Evolutionary conservation across 2,797 vertebrate species (phyloP).

Genomic region (Simalia tracyae): DNA sequence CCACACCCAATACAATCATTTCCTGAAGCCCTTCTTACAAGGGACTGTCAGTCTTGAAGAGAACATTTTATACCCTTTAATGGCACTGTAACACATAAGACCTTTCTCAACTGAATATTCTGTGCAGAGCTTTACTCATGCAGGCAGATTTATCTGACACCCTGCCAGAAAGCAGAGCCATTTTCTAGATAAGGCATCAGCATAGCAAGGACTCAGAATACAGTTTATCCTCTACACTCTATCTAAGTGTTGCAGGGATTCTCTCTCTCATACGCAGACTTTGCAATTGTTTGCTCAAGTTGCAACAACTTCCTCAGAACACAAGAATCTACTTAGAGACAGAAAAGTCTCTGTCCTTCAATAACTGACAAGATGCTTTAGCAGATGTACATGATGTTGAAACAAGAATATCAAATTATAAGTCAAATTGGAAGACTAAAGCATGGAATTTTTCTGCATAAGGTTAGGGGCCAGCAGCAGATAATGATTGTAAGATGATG

Average conservation of each 20-base stretch:
- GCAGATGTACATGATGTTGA: not conserved
- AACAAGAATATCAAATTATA: slow-evolving; percentile 54
- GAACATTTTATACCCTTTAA: slow-evolving; percentile 61
- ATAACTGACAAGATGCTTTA: slow-evolving; percentile 30
- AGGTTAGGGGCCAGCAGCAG: slow-evolving; percentile 62
- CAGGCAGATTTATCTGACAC: slow-evolving; percentile 26
- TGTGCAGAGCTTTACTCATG: slow-evolving; percentile 2
- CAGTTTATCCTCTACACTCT: not conserved
- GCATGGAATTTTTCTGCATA: slow-evolving; percentile 47
- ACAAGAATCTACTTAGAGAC: not conserved
- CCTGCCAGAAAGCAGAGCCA: slow-evolving; percentile 24
- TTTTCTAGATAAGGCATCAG: slow-evolving; percentile 22
- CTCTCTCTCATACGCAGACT: not conserved
- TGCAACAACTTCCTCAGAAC: not conserved
- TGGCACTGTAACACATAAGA: slow-evolving; percentile 50
- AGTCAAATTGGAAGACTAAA: slow-evolving; percentile 54
- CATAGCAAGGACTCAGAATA: not conserved
- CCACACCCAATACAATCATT: slow-evolving; percentile 73
- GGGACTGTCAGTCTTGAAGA: slow-evolving; percentile 56
- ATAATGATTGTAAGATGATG: slow-evolving; percentile 65
- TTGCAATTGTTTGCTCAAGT: not conserved
- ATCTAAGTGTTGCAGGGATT: not conserved
- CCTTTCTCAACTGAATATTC: slow-evolving; percentile 42
- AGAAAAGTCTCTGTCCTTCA: slow-evolving; percentile 45
- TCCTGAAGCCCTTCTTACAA: slow-evolving; percentile 68